phyloP scores from a whole-genome alignment of 2,113 vertebrate species.

The Jaculus jaculus region DNA sequence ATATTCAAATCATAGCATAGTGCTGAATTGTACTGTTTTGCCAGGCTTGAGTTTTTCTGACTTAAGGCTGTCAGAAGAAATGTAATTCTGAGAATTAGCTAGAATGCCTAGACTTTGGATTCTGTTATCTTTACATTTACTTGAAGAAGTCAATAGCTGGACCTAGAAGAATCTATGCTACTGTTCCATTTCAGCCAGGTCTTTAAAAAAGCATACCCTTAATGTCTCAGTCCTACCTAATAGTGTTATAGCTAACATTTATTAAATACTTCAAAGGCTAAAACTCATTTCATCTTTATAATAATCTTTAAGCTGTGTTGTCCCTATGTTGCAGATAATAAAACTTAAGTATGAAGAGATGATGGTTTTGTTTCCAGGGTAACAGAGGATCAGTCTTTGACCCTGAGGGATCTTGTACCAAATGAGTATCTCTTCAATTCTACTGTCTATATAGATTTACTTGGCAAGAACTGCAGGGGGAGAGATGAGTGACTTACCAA shows the following conservation, averaged over 20 bases:
- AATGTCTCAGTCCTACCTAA: neutral
- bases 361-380: neutral
- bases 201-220: neutral
- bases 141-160: neutral
- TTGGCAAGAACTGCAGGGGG: neutral
- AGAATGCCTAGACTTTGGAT: neutral
- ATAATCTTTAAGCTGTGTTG: neutral
- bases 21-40: neutral
- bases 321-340: neutral
- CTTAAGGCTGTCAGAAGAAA: neutral
- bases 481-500: neutral
- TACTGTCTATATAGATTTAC: neutral
- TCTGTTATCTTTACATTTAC: constrained; percentile 1
- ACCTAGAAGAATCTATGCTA: neutral
- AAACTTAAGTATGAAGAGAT: neutral
- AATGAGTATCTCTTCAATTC: neutral
- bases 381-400: neutral
- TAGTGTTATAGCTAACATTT: neutral
- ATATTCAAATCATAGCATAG: neutral
- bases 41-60: neutral
- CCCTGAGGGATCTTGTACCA: neutral
- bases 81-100: neutral
- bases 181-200: neutral
- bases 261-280: neutral
- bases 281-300: neutral